Evolutionary conservation across 2,113 vertebrate species (phyloP).

Genomic region (Rhinogobius similis): DNA sequence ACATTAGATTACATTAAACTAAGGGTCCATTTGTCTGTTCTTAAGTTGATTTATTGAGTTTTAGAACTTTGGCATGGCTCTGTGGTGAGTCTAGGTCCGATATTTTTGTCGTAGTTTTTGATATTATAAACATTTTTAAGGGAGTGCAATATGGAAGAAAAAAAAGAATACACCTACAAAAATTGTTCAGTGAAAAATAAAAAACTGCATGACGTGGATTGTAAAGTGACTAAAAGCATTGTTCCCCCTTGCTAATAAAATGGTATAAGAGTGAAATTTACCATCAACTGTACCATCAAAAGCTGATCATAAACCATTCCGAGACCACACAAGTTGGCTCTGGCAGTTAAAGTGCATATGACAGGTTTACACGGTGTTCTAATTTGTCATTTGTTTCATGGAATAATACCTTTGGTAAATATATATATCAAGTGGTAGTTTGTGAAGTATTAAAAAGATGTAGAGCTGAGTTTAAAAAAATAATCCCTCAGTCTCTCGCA

Average conservation of each 20-base stretch:
- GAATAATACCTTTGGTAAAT: not conserved
- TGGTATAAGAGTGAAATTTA: not conserved
- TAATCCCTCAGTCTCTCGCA: too few species aligned
- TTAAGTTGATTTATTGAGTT: not conserved
- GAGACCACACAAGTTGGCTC: constrained; percentile 39
- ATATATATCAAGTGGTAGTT: too few species aligned
- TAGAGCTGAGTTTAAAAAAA: too few species aligned
- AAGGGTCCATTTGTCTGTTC: not conserved
- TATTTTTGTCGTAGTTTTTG: too few species aligned
- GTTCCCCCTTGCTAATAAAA: too few species aligned
- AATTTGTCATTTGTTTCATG: not conserved
- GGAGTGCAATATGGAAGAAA: too few species aligned
- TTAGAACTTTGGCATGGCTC: constrained; percentile 20
- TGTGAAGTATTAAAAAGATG: too few species aligned
- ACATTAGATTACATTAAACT: not conserved
- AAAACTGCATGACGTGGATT: not conserved
- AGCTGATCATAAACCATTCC: constrained; percentile 1
- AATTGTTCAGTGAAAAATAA: not conserved
- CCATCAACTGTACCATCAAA: not conserved
- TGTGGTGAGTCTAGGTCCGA: constrained; percentile 36
- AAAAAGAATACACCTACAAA: too few species aligned
- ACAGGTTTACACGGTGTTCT: not conserved
- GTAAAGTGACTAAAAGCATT: too few species aligned
- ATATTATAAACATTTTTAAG: too few species aligned
- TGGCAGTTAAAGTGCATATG: constrained; percentile 34